Percentiles rank a stretch among this genome's conserved stretches.
phyloP scores from a whole-genome alignment of 2,113 vertebrate species.

The Anser cygnoides region DNA sequence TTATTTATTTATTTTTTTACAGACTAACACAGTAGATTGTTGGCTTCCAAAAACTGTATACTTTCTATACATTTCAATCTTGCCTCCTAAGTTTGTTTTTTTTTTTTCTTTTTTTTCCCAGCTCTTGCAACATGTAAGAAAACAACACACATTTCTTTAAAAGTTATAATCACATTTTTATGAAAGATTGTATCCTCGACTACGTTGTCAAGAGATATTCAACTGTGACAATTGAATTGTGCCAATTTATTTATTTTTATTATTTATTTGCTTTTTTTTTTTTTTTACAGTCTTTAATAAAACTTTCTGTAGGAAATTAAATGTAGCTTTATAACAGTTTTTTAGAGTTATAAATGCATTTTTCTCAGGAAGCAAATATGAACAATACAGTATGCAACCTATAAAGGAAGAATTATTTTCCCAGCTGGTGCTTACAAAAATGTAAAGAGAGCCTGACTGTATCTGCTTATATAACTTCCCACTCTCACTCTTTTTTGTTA shows the following conservation, averaged over 20 bases:
- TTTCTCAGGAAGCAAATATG: neutral
- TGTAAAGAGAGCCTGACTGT: neutral
- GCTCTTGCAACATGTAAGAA: neutral
- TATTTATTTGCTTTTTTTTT: neutral
- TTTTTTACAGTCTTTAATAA: neutral
- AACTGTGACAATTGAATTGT: neutral
- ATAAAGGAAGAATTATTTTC: neutral
- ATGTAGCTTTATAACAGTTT: neutral
- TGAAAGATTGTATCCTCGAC: neutral
- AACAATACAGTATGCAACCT: neutral
- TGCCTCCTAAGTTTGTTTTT: neutral
- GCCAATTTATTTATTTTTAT: neutral
- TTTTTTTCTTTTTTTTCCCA: neutral
- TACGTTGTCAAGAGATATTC: neutral
- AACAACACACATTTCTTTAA: neutral
- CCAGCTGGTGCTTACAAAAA: neutral
- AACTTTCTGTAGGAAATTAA: neutral
- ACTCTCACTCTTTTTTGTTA: neutral
- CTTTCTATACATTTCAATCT: neutral
- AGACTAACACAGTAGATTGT: neutral
- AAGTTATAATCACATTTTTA: neutral
- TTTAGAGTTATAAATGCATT: neutral
- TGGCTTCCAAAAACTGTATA: neutral
- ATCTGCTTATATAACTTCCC: neutral
- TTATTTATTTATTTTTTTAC: neutral